phyloP scores from a whole-genome alignment of 2,888 invertebrate species.

The Minunthozetes semirufus region DNA sequence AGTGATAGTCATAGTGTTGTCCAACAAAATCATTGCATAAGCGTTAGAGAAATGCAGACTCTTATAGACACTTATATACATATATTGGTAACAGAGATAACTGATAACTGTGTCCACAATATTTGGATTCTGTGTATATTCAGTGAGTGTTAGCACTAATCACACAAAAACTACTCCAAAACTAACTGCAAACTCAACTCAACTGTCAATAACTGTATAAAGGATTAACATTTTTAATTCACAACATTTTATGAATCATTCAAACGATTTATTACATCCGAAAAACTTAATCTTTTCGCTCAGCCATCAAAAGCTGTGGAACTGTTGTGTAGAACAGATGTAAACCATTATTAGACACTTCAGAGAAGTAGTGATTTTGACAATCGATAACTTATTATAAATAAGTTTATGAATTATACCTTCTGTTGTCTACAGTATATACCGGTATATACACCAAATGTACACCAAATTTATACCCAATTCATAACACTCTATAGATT shows the following conservation, averaged over 20 bases:
- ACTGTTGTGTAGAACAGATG: conserved; percentile 19
- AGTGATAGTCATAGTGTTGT: neutral
- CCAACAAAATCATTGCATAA: neutral
- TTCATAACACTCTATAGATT: neutral
- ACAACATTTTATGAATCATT: conserved; percentile 14
- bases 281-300: conserved; percentile 17
- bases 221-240: conserved; percentile 23
- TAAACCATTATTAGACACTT: conserved; percentile 25
- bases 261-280: conserved; percentile 8
- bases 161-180: neutral
- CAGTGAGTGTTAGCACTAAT: neutral
- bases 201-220: conserved; percentile 20
- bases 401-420: conserved; percentile 25
- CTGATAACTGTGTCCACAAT: neutral
- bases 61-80: neutral
- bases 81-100: neutral
- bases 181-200: neutral
- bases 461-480: neutral
- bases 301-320: too few relatives aligned
- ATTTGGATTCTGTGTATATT: neutral
- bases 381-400: conserved; percentile 25
- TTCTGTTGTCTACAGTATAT: neutral
- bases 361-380: neutral
- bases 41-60: neutral
- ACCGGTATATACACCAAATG: neutral